Evolutionary conservation across 2,113 vertebrate genomes (phyloP), one percentile per base, ranked within the genome.

Genomic region (Ictalurus punctatus): DNA sequence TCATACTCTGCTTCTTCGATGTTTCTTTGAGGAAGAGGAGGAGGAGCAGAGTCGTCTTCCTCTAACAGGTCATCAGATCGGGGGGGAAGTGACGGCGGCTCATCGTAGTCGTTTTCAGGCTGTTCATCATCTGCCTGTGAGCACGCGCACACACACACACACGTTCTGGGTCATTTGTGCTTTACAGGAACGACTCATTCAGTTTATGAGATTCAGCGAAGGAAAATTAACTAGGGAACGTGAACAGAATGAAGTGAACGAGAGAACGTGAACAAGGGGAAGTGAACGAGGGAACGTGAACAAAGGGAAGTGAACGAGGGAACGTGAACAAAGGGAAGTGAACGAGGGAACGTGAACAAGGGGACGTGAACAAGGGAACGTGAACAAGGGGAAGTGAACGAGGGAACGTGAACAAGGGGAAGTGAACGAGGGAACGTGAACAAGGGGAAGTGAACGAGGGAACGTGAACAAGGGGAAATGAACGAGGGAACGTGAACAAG

Each of bases 1-100:
- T 98, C 96, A 5, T 98, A 98, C 8, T 96, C 96, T 74, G 87
- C 95, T 0, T 93, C 95, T 1, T 89, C 1, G 34, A 67, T 92
- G 16, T 90, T 23, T 69, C 83, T 30, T 16, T 88, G 89, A 65
- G 89, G 87, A 79, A 88, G 34, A 73, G 88, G 88, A 52, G 86
- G 69, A 44, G 88, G n/a, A 0, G 90, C 88, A 0, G 92, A 13
- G 52, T 34, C 16, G 4, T 84, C 81, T 83, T 27, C 91, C 88
- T 93, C 93, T 0, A 89, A 63, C 81, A 91, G 59, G 10, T 94
- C 91, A 0, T 76, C 92, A 0, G 83, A 52, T 56, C 93, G 94
- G 1, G 92, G 91, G 34, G 95, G 95, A 87, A 95, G 83, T 0
- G 25, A 87, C 0, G 92, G 92, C 0, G 94, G 94, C 52, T 93